Conservation (phyloP, 2,113 vertebrate genomes). For the Nesogale talazaci region DNA sequence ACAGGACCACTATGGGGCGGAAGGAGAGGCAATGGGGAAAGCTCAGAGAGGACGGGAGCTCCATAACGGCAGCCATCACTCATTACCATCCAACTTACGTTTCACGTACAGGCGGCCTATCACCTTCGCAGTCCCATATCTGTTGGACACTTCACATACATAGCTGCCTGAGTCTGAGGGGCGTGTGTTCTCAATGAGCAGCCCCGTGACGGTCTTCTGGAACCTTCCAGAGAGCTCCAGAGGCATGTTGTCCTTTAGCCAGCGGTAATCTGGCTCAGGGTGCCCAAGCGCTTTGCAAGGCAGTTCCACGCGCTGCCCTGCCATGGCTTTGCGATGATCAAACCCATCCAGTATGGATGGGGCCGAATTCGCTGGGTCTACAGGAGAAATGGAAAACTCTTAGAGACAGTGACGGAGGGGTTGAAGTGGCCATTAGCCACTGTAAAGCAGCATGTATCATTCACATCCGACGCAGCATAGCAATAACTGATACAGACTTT, state of each 20-base stretch:
- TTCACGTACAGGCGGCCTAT: constrained; percentile 94
- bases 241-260: constrained; percentile 98
- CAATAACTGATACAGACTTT: not conserved
- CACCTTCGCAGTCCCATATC: constrained; percentile 96
- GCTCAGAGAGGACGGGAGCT: too few relatives aligned
- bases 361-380: constrained; percentile 97
- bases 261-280: constrained; percentile 96
- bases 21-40: not conserved
- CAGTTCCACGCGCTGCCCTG: constrained; percentile 95
- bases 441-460: rapidly evolving
- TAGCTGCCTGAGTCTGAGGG: constrained; percentile 96
- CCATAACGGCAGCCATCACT: rapidly evolving
- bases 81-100: constrained; percentile 90
- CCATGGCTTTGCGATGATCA: constrained; percentile 96
- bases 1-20: not conserved
- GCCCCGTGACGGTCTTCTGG: constrained; percentile 93
- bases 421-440: not conserved
- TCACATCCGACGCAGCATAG: not conserved
- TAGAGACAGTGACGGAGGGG: rapidly evolving
- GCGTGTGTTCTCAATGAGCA: constrained; percentile 94
- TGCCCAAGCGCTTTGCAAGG: constrained; percentile 98
- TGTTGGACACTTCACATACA: constrained; percentile 99
- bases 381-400: constrained; percentile 6
- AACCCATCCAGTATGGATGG: constrained; percentile 98
- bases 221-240: constrained; percentile 96